Evolutionary conservation across 2,888 invertebrate genomes (phyloP), one percentile per base, ranked within the genome.

Genomic region (Aphodius sticticus): DNA sequence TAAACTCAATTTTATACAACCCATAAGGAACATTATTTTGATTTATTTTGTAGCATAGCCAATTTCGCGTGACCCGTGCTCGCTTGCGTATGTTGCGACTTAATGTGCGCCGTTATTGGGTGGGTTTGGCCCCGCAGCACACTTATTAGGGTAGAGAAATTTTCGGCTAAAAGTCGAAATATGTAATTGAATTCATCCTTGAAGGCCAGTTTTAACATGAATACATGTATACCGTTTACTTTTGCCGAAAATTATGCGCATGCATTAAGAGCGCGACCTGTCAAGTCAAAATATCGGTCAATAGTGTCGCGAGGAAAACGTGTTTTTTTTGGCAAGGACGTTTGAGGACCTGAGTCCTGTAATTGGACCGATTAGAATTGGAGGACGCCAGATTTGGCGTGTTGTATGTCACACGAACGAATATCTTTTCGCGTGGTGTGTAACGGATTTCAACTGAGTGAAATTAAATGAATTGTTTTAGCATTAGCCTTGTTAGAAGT

Each of bases 101-200:
- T 53, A 53, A 53, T 53, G 53, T 53, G 53, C 53, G 26, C 53
- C 9, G 53, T 12, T 1, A 53, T 53, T 53, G 7, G 53, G 7
- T 9, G 12, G 12, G 12, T 53, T 53, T 53, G 53, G 4, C 53
- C 53, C 53, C 53, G 53, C 53, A 12, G 53, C 53, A 53, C 53
- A 7, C 53, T 9, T 53, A 53, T 53, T 53, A 53, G 7, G 7
- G 7, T 53, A 26, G 26, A 26, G 26, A 26, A 26, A 26, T 3
- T 53, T 53, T 12, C 53, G 9, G 2, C 9, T 12, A 12, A 53
- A 53, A 53, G 9, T 9, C n/a, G 9, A 74, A 74, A 74, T 74
- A 37, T 37, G 74, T 74, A 37, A 74, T 74, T 74, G 74, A 74
- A 53, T 74, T 74, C 74, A 74, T 74, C 74, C 74, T 74, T 74